Conservation (phyloP, 2,113 vertebrate genomes). For the Gadus macrocephalus region DNA sequence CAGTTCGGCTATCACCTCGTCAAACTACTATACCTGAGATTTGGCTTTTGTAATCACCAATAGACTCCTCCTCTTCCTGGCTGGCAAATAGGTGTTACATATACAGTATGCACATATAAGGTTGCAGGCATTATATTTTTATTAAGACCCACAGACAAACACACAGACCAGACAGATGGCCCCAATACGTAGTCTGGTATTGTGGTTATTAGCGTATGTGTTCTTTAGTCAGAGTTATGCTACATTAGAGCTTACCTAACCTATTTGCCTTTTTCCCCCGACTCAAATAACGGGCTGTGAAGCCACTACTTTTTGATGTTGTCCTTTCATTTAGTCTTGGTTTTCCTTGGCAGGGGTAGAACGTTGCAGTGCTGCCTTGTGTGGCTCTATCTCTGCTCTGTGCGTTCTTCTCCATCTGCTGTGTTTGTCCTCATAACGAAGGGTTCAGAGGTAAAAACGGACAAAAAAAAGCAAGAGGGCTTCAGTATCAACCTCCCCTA, state of each 20-base stretch:
- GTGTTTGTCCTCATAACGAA: neutral
- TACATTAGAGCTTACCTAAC: constrained; percentile 4
- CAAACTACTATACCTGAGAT: no score
- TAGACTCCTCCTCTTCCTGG: no score
- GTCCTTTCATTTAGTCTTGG: constrained; percentile 33
- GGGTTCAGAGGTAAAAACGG: constrained; percentile 24
- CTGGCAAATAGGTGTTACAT: no score
- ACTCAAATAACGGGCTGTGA: neutral
- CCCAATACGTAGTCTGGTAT: no score
- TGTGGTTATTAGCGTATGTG: neutral
- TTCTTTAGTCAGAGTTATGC: neutral
- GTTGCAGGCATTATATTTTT: no score
- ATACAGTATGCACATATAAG: no score
- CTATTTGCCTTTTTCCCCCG: constrained; percentile 27
- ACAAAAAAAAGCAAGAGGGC: constrained; percentile 52
- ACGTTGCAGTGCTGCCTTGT: constrained; percentile 3
- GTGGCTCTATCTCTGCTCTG: constrained; percentile 13
- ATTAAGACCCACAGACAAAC: no score
- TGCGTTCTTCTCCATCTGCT: constrained; percentile 12
- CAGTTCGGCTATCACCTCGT: no score
- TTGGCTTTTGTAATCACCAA: no score
- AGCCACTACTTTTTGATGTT: constrained; percentile 20
- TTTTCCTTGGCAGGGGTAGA: constrained; percentile 35
- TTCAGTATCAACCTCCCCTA: constrained; percentile 13
- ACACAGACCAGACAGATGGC: no score